Base-by-base conservation (phyloP, 2,113 vertebrate species). In the Rhadina sibilatrix region DNA sequence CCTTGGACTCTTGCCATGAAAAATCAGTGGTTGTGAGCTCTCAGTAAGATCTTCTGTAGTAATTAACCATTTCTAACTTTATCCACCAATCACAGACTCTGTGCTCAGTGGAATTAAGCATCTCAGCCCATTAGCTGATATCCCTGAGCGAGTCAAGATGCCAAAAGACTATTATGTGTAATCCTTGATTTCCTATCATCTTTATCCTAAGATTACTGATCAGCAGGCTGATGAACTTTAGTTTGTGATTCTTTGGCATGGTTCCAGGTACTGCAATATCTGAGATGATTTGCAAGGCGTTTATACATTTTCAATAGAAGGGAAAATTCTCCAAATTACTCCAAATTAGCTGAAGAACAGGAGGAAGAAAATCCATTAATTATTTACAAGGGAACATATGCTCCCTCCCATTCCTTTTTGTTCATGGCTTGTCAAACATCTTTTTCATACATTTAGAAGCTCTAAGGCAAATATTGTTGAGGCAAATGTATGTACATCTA, bases 31-130 rank as follows among this genome's bases (percentile, higher is more conserved):
- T 66, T 84, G 88, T 93, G 70, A 89, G 59, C 87, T 96, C 83
- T 87, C 86, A 88, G 33, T 66, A 82, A 38, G 66, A 92, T 76
- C 57, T 93, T 66, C 87, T 85, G 47, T 10, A 56, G 53, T 94
- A 97, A 97, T 97, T 92, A 95, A 80, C 69, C 50, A 18, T 75
- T 97, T 96, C 84, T 95, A 89, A 83, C 56, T 97, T 97, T 95
- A 95, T 76, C 69, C 47, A 76, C 57, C 69, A 79, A 94, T 89
- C 87, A 75, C 47, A 94, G 83, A 33, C 33, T 83, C 57, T 64
- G 38, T 72, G 57, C 46, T 76, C 84, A 80, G 49, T 60, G 68
- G 59, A 85, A 59, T 90, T 87, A 40, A 93, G 38, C 33, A 52
- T 81, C 44, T 79, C 84, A 82, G 52, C 46, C 81, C 49, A 78